A percentile compares a stretch with the other conserved stretches of the same genome.
phyloP scores from a whole-genome alignment of 35 echinoderm and acorn worm species.

The Stichopus chloronotus region DNA sequence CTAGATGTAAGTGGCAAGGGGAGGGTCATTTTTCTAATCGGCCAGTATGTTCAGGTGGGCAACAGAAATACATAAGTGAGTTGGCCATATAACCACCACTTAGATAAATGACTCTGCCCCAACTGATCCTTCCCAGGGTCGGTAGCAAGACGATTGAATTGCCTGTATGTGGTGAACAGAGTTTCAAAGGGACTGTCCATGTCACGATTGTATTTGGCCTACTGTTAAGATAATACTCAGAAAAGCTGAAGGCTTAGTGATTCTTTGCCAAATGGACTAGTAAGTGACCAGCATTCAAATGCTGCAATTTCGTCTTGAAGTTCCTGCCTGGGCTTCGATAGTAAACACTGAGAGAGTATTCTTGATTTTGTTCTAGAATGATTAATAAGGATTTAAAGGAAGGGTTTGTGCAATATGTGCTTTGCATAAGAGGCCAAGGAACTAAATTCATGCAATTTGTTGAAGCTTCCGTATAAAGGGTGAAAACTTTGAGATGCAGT shows the following conservation, averaged over 20 bases:
- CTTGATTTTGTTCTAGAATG: background rate
- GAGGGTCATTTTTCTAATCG: no score
- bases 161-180: background rate
- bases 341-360: slow-evolving; percentile 11
- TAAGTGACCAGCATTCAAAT: background rate
- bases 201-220: background rate
- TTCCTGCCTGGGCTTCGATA: background rate
- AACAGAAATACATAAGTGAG: no score
- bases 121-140: slow-evolving; percentile 31
- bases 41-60: no score
- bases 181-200: slow-evolving; percentile 3
- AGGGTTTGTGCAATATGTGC: no score
- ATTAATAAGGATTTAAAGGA: no score
- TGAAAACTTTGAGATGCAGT: no score
- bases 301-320: background rate
- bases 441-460: no score
- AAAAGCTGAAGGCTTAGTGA: background rate
- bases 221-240: background rate
- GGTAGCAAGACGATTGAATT: background rate
- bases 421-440: no score
- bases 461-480: no score
- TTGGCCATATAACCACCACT: no score
- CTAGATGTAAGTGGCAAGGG: background rate
- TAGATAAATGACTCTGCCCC: no score
- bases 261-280: slow-evolving; percentile 2